phyloP scores from a whole-genome alignment of 1,140 invertebrate genomes.

The Drosophila sp. region DNA sequence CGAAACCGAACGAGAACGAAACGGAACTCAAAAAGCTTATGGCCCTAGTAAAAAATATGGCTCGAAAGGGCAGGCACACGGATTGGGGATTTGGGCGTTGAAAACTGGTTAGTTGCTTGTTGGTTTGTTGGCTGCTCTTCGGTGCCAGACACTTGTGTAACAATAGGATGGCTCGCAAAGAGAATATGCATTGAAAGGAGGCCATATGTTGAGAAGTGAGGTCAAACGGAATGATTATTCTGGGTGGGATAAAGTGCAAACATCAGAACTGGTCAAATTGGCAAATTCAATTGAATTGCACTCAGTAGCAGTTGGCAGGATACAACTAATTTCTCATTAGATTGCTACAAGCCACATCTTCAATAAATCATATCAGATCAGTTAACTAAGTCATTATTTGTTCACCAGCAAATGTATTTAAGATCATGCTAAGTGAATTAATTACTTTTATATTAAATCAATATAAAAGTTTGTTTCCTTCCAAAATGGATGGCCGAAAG shows the following conservation, averaged over 20 bases:
- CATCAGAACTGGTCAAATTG: conserved; percentile 14
- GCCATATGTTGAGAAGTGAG: conserved; percentile 51
- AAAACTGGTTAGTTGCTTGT: conserved; percentile 33
- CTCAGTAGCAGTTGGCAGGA: too few species aligned
- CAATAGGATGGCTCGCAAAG: conserved; percentile 4
- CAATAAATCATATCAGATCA: too few species aligned
- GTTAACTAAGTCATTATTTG: too few species aligned
- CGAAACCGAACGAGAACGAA: neutral
- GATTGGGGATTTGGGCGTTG: conserved; percentile 45
- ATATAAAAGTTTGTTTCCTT: too few species aligned
- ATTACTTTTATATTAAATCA: too few species aligned
- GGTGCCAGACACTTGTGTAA: conserved; percentile 14
- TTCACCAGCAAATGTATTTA: too few species aligned
- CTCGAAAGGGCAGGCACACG: conserved; percentile 43
- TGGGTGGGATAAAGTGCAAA: neutral
- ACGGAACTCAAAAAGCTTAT: conserved; percentile 5
- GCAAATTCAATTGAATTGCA: conserved; percentile 39
- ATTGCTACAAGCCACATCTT: too few species aligned
- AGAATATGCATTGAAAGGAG: conserved; percentile 42
- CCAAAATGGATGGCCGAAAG: too few species aligned
- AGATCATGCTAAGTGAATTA: too few species aligned
- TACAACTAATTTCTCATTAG: too few species aligned
- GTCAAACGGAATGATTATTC: conserved; percentile 49
- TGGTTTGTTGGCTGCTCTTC: conserved; percentile 1
- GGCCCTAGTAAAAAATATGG: conserved; percentile 31